Base-by-base conservation (phyloP, 2,797 vertebrate species). In the Myotis pilosus region DNA sequence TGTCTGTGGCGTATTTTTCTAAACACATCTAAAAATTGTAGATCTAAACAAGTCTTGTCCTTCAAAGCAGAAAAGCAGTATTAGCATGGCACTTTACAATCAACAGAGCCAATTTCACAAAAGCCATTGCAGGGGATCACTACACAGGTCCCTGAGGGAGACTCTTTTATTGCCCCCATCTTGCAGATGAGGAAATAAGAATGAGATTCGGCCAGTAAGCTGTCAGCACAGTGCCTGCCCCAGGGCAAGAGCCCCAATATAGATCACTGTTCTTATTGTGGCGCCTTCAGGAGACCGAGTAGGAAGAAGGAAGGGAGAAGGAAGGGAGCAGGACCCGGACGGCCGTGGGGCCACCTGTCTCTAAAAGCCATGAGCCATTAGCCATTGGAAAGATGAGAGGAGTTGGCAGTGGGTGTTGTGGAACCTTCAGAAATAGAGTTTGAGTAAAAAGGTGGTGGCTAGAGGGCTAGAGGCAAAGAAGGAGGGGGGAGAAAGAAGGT, bases 11-110 rank as follows among this genome's bases (percentile, higher is more conserved):
- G 2, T 72, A 38, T 78, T 79, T 80, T 81, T 89, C 53, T 15
- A n/a, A 89, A 71, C 88, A 89, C 82, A 78, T 71, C 68, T 95
- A 78, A 92, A 96, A 83, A 87, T 13, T 28, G 53, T 79, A 75
- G 76, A 51, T 87, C 89, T 74, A 88, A 91, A 90, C 47, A 41
- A 80, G 68, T 47, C 1, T 69, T 51, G 47, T 83, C 94, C 86
- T 95, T 95, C 81, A 44, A 55, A 62, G 93, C n/a, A 55, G 36
- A 78, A 87, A 22, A 17, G 11, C 47, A 25, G n/a, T 22, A 2
- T 57, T 36, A 41, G 30, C 17, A 0, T 2, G 49, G 69, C 12
- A 0, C 51, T 72, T 47, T n/a, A 53, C 22, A 6, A 8, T 25
- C 53, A 15, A 15, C n/a, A 15, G 11, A 53, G 74, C 28, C 51